phyloP scores from a whole-genome alignment of 2,113 vertebrate genomes.

The Strix aluco region DNA sequence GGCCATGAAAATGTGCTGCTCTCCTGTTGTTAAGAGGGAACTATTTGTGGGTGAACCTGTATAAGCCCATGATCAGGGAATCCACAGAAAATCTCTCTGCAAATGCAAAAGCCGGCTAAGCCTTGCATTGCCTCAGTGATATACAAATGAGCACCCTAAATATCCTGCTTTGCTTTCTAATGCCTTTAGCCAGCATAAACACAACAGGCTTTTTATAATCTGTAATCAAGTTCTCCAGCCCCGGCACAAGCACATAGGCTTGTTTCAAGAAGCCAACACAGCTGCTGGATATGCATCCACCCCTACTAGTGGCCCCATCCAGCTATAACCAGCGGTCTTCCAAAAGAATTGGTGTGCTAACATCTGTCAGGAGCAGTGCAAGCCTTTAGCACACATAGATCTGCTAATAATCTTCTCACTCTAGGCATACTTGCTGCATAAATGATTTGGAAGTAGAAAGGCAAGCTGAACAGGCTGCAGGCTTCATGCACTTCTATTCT shows the following conservation, averaged over 20 bases:
- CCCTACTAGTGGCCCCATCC: background rate
- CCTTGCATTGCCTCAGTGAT: slow-evolving; percentile 43
- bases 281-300: background rate
- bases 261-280: background rate
- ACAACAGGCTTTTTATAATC: slow-evolving; percentile 39
- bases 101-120: slow-evolving; percentile 38
- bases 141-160: slow-evolving; percentile 55
- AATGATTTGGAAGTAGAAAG: slow-evolving; percentile 24
- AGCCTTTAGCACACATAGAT: background rate
- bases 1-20: slow-evolving; percentile 30
- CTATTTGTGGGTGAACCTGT: background rate
- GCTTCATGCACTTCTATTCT: slow-evolving; percentile 38
- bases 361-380: background rate
- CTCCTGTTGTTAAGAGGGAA: background rate
- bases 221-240: slow-evolving; percentile 1
- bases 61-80: slow-evolving; percentile 22
- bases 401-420: background rate
- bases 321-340: background rate
- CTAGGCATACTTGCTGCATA: background rate
- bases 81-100: slow-evolving; percentile 33
- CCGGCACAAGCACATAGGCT: background rate
- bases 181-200: slow-evolving; percentile 46
- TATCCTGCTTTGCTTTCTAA: slow-evolving; percentile 53
- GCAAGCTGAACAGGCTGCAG: slow-evolving; percentile 19
- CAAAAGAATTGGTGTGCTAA: background rate